These are phyloP conservation scores for Eupithecia inturbata DNA, from an alignment of 2,888 invertebrate genomes.

Conservation along the genomic window DNA sequence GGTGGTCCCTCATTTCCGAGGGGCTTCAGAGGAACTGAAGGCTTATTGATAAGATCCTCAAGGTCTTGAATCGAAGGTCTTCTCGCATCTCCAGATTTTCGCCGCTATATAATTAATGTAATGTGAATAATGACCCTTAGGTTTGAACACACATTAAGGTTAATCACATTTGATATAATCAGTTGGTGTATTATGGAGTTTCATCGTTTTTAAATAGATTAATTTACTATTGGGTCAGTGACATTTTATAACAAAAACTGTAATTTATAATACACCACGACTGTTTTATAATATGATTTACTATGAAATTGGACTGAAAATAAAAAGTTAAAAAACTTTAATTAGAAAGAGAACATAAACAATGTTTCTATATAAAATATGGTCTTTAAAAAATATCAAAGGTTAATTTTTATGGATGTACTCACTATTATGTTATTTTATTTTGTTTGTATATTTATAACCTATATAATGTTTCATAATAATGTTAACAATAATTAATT, in stretches of 20 bases:
- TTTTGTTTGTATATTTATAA: too few species aligned
- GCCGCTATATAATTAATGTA: constrained; percentile 81
- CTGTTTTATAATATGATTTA: background rate
- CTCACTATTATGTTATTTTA: too few species aligned
- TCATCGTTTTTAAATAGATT: background rate
- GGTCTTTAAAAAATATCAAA: background rate
- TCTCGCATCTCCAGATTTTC: constrained; percentile 95
- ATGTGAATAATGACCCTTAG: constrained; percentile 45
- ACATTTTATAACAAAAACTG: background rate
- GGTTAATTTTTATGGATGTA: background rate
- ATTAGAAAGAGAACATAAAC: background rate
- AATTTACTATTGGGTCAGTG: background rate
- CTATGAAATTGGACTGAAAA: background rate
- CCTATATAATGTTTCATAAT: too few species aligned
- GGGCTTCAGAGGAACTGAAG: constrained; percentile 93
- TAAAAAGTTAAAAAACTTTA: background rate
- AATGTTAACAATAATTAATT: too few species aligned
- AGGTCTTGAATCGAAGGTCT: constrained; percentile 95
- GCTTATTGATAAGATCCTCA: constrained; percentile 95
- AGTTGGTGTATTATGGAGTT: constrained; percentile 11
- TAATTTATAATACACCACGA: constrained; percentile 2
- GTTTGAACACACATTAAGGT: constrained; percentile 5
- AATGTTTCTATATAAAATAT: background rate
- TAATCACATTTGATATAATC: constrained; percentile 34
- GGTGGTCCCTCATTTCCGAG: constrained; percentile 93